These are phyloP conservation scores for Phoxinus phoxinus DNA, from an alignment of 2,113 vertebrate species.

Conservation along the genomic window DNA sequence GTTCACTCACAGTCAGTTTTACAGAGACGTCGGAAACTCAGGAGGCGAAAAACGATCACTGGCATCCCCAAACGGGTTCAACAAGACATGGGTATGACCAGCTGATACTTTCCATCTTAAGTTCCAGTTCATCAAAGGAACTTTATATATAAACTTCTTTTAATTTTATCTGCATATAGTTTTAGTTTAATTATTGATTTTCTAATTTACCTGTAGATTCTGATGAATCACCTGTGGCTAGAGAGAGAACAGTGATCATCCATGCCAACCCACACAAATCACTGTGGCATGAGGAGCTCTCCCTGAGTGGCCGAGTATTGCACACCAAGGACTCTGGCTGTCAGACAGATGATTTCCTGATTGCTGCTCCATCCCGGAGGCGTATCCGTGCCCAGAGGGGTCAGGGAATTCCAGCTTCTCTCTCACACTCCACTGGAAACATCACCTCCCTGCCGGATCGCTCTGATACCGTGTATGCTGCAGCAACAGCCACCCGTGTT, in stretches of 20 bases:
- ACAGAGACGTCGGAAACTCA: constrained; percentile 94
- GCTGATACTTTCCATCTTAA: background rate
- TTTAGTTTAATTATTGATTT: constrained; percentile 8
- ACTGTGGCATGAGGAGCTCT: constrained; percentile 79
- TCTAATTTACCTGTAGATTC: constrained; percentile 80
- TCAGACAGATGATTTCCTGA: constrained; percentile 96
- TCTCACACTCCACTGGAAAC: constrained; percentile 95
- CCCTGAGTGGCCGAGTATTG: constrained; percentile 82
- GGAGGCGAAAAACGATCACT: constrained; percentile 98
- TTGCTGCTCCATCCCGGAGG: constrained; percentile 92
- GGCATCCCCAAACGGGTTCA: constrained; percentile 98
- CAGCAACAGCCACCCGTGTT: constrained; percentile 81
- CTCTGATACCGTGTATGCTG: constrained; percentile 83
- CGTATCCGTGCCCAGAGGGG: constrained; percentile 93
- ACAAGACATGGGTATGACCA: constrained; percentile 92
- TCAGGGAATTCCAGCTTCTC: constrained; percentile 89
- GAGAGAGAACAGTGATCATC: constrained; percentile 94
- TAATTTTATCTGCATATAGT: background rate
- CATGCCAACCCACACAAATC: constrained; percentile 90
- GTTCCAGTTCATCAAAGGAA: background rate
- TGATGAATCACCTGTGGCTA: constrained; percentile 95
- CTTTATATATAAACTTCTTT: background rate
- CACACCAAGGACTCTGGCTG: constrained; percentile 95
- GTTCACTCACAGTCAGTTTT: constrained; percentile 99
- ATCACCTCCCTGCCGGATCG: constrained; percentile 91